Evolutionary conservation across 2,113 vertebrate genomes (phyloP), one percentile per base, ranked within the genome.

Genomic region (Suncus etruscus): DNA sequence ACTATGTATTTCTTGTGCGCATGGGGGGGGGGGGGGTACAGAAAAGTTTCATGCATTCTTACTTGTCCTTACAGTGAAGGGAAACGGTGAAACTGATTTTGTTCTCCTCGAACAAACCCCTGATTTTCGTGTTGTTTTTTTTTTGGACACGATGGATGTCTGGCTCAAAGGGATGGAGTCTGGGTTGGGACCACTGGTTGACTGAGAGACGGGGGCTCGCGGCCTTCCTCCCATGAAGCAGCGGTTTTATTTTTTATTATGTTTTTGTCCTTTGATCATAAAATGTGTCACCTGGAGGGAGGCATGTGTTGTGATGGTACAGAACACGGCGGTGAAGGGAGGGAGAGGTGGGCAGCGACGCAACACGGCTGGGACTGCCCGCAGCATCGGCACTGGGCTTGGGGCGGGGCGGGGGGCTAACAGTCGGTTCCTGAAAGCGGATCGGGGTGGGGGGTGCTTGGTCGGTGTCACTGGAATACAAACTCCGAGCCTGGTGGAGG

Each of bases 1-100:
- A 97, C 98, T 98, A 97, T 98, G 97, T 98, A 98, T 98, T 98
- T 98, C 98, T 98, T 98, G 98, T 98, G 98, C 97, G 98, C 97
- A 94, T 88, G 96, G 95, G 97, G 97, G 96, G 95, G 96, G 95
- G 73, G 39, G 39, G 39, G n/a, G n/a, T 95, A 95, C 81, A 93
- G 95, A 96, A 96, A 96, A 95, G 96, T 95, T 93, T 80, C 94
- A 96, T 96, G 97, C 96, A 76, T 97, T 79, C 70, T 32, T 94
- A 96, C 96, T 92, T 94, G 96, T 97, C 96, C 97, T 96, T 88
- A 93, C 12, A 80, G 81, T 54, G 94, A 96, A 97, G 97, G 97
- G 96, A 95, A 97, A 97, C 91, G 97, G 93, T 94, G 95, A 97
- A 96, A 96, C 97, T 72, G 92, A 65, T 65, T 73, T 27, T 90